A percentile compares a stretch with the other conserved stretches of the same genome.
Evolutionary conservation across 2,113 vertebrate genomes (phyloP).

Genomic region (Clarias magur): DNA sequence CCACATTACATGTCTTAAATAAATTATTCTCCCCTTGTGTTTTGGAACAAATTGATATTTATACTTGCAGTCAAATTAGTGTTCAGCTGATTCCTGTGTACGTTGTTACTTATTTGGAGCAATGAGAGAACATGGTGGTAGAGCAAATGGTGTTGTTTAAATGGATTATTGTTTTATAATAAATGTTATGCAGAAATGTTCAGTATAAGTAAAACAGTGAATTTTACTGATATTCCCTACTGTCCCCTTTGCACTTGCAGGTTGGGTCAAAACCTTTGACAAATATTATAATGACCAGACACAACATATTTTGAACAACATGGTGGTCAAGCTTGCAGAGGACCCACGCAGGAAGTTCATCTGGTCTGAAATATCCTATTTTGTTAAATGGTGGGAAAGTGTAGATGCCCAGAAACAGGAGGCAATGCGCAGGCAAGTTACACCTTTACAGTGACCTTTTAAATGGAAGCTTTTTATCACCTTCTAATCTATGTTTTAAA

Average conservation of each 20-base stretch:
- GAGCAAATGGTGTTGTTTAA: not conserved
- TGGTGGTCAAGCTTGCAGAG: conserved; percentile 92
- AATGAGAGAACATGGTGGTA: not conserved
- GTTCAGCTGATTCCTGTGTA: not conserved
- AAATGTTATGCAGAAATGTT: not conserved
- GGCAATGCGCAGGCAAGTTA: conserved; percentile 83
- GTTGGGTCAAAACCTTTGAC: conserved; percentile 99
- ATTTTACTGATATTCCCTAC: not conserved
- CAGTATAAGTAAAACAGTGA: not conserved
- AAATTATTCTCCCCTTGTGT: not conserved
- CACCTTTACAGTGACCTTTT: not conserved
- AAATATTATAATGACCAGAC: conserved; percentile 97
- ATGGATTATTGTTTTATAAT: not conserved
- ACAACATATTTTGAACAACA: conserved; percentile 96
- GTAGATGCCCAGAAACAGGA: conserved; percentile 84
- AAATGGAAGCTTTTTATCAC: conserved; percentile 55
- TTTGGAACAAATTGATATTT: not conserved
- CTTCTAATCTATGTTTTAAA: conserved; percentile 47
- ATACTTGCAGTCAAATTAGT: not conserved
- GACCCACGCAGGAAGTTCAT: conserved; percentile 93
- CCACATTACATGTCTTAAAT: not conserved
- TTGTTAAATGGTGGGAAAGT: conserved; percentile 97
- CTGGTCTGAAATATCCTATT: conserved; percentile 96
- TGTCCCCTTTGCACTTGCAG: conserved; percentile 64
- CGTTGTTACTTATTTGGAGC: not conserved